Evolutionary conservation across 2,113 vertebrate genomes (phyloP).

Genomic region (Heliornis fulica): DNA sequence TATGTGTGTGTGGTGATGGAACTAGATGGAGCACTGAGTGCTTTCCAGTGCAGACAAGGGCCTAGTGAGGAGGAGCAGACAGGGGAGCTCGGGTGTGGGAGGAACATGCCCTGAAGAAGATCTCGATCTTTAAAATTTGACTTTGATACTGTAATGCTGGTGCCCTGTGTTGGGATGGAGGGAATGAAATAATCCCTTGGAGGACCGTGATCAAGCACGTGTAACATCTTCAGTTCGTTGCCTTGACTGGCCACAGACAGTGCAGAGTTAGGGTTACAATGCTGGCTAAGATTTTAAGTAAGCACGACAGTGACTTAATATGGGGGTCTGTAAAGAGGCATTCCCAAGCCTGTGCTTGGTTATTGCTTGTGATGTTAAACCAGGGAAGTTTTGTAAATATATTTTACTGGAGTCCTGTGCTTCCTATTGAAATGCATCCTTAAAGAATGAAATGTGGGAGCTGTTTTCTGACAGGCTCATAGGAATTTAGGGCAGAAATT

Average conservation of each 20-base stretch:
- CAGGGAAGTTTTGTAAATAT: neutral
- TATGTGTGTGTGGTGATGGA: fast-evolving
- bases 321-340: neutral
- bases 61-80: neutral
- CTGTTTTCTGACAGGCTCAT: neutral
- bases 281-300: neutral
- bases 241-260: neutral
- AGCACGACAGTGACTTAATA: neutral
- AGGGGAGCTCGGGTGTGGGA: neutral
- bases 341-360: neutral
- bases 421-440: neutral
- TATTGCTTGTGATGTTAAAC: neutral
- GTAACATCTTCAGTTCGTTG: neutral
- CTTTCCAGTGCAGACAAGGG: neutral
- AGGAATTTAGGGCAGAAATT: neutral
- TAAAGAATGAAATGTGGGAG: neutral
- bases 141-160: fast-evolving
- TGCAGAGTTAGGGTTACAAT: neutral
- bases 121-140: neutral
- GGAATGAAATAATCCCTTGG: neutral
- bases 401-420: neutral
- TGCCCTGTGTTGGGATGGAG: neutral
- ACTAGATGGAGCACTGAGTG: neutral
- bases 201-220: fast-evolving
- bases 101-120: neutral